These are phyloP conservation scores for Drosophila asahinai DNA, from an alignment of 1,140 invertebrate species.

Conservation along the genomic window DNA sequence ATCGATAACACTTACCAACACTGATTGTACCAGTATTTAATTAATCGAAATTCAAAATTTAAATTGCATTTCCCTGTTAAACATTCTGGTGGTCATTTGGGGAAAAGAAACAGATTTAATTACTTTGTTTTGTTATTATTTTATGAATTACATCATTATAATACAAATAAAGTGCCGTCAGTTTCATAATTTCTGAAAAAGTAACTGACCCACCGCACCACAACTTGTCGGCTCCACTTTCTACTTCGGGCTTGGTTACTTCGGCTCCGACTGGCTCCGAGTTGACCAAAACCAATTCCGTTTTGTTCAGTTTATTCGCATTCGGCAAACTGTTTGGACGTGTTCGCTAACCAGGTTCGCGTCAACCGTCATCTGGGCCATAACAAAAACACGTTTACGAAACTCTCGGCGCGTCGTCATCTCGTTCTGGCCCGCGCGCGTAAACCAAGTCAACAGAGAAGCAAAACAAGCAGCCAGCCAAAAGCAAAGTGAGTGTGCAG, in stretches of 20 bases:
- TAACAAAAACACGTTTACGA: conserved; percentile 67
- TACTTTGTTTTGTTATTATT: no score
- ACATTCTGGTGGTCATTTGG: no score
- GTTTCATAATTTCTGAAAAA: background rate
- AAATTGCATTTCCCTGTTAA: background rate
- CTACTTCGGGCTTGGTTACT: conserved; percentile 27
- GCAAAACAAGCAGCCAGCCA: conserved; percentile 35
- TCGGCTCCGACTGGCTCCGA: conserved; percentile 28
- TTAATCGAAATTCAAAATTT: conserved; percentile 27
- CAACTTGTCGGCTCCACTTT: conserved; percentile 28
- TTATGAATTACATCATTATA: background rate
- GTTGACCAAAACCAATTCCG: conserved; percentile 43
- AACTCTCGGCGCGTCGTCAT: conserved; percentile 59
- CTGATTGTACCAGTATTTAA: conserved; percentile 19
- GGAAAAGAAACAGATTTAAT: background rate
- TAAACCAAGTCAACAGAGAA: conserved; percentile 45
- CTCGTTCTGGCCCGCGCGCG: conserved; percentile 58
- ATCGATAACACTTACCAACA: conserved; percentile 24
- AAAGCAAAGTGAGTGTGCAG: conserved; percentile 73
- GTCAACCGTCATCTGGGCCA: conserved; percentile 1
- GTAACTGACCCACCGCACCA: conserved; percentile 6
- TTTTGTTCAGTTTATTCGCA: no score
- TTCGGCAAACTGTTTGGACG: conserved; percentile 20
- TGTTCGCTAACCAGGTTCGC: conserved; percentile 17
- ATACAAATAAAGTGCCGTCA: background rate